These are phyloP conservation scores for Ditula angustiorana DNA, from an alignment of 2,888 invertebrate species.

Conservation along the genomic window DNA sequence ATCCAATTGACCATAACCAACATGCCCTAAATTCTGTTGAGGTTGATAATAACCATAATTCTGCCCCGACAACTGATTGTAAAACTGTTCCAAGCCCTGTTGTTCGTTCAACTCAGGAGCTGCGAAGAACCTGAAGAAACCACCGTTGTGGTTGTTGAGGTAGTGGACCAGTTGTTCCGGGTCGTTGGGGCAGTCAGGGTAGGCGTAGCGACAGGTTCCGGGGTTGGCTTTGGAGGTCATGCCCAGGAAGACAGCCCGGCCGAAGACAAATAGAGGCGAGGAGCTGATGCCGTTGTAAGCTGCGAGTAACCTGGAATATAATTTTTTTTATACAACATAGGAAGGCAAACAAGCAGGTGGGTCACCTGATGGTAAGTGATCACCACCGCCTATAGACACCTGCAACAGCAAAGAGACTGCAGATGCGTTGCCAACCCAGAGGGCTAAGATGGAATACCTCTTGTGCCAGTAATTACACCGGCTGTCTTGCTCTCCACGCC, in stretches of 20 bases:
- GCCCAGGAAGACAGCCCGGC: constrained; percentile 91
- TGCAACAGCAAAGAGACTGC: too few relatives aligned
- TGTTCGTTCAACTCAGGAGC: constrained; percentile 65
- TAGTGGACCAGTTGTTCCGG: constrained; percentile 90
- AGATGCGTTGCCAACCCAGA: too few relatives aligned
- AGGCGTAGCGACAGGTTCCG: constrained; percentile 86
- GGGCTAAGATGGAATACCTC: too few relatives aligned
- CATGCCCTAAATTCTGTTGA: constrained; percentile 42
- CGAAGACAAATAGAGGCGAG: constrained; percentile 90
- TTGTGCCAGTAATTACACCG: too few relatives aligned
- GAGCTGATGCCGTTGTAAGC: constrained; percentile 82
- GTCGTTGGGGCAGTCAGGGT: constrained; percentile 90
- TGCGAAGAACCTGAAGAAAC: constrained; percentile 92
- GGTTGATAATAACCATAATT: constrained; percentile 32
- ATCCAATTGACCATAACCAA: constrained; percentile 20
- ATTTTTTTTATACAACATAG: too few relatives aligned
- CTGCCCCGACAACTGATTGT: constrained; percentile 58
- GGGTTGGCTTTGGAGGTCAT: constrained; percentile 87
- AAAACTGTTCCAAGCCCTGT: constrained; percentile 72
- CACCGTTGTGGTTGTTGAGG: constrained; percentile 94
- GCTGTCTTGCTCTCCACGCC: too few relatives aligned
- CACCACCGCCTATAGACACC: too few relatives aligned
- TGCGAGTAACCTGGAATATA: constrained; percentile 82
- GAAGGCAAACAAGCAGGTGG: too few relatives aligned
- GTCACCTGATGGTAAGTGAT: too few relatives aligned